phyloP scores from a whole-genome alignment of 2,797 vertebrate genomes.

The Micropoecilia bifurca region DNA sequence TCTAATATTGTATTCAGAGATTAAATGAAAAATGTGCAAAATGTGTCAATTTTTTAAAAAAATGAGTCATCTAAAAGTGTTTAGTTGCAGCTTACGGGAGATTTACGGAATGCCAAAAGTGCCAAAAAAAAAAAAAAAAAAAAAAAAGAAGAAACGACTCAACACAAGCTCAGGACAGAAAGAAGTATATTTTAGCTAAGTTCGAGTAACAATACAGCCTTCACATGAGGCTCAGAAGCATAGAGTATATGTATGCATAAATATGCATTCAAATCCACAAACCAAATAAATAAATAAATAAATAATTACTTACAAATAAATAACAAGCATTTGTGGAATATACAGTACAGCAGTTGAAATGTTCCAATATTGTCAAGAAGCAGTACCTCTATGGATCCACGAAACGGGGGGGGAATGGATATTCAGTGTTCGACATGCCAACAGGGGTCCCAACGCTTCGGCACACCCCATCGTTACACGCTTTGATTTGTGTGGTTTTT shows the following conservation, averaged over 20 bases:
- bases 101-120: background rate
- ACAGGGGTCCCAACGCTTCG: constrained; percentile 66
- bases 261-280: constrained; percentile 82
- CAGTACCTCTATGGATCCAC: constrained; percentile 59
- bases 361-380: constrained; percentile 73
- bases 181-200: constrained; percentile 83
- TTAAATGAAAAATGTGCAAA: too few relatives aligned
- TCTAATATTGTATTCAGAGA: too few relatives aligned
- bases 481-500: constrained; percentile 34
- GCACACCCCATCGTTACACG: constrained; percentile 57
- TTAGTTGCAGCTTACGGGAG: background rate
- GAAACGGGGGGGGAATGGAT: constrained; percentile 48
- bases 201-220: constrained; percentile 81
- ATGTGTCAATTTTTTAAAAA: too few relatives aligned
- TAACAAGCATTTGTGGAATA: constrained; percentile 82
- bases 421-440: constrained; percentile 73
- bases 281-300: constrained; percentile 81
- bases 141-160: constrained; percentile 10
- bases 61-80: too few relatives aligned
- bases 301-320: constrained; percentile 84
- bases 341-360: constrained; percentile 79
- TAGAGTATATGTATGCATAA: constrained; percentile 81
- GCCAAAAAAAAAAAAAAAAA: background rate
- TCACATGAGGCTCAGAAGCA: constrained; percentile 79
- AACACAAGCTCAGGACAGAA: constrained; percentile 71